Base-by-base conservation (phyloP, 2,888 invertebrate species). In the Acanthosoma haemorrhoidale region DNA sequence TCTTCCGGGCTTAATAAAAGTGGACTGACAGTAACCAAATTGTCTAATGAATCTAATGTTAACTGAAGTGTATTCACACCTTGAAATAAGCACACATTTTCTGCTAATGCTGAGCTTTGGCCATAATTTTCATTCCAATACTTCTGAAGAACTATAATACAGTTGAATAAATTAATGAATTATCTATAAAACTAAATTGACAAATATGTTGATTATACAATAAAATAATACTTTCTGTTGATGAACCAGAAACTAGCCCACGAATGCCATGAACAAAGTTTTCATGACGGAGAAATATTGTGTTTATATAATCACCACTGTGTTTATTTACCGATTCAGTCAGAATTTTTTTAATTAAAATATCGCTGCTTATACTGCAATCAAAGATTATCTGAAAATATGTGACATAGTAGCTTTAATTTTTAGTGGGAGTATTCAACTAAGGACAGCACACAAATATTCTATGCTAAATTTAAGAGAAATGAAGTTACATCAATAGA, bases 1-100 rank as follows among this genome's bases (percentile, higher is more conserved):
- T 85, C 85, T 75, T 85, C 83, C 68, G 90, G 88, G 80, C 92
- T 88, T 75, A 85, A 84, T 72, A 97, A 82, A 75, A 96, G 81
- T 8, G 91, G 89, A 78, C 91, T 92, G 74, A 83, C 84, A 9
- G 83, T 82, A 68, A 89, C 83, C 2, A 72, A 72, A 1, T 76
- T 75, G 68, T 77, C 82, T 75, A 82, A 80, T 32, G 83, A 78
- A 76, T 85, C 84, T 73, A 86, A 79, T 77, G 85, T 85, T 70
- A 86, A 77, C 76, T 83, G 83, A 76, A 83, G 77, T 38, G 77
- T 75, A 43, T 74, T 73, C 16, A 72, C 72, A 38, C 68, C 72
- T 9, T 74, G 39, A 57, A 73, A 51, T 29, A 72, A 70, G n/a
- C 73, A 71, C 21, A 77, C 76, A 32, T 78, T 77, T 2, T 80